Conservation (phyloP, 2,888 invertebrate species). For the Encarsia formosa region DNA sequence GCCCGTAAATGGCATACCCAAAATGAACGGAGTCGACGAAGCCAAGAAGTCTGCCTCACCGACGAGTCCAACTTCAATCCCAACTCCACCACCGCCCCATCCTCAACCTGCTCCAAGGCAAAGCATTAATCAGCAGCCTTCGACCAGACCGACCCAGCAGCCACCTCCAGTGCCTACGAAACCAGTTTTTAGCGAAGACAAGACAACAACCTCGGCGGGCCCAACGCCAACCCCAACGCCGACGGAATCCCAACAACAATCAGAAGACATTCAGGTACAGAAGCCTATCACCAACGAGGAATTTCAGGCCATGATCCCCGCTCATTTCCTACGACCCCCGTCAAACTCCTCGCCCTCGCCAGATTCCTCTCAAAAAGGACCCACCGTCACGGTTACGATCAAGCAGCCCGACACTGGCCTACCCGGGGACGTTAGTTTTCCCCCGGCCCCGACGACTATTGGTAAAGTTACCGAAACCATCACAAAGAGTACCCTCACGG, state of each 20-base stretch:
- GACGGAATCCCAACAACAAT: conserved; percentile 39
- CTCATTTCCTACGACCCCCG: conserved; percentile 69
- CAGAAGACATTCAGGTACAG: conserved; percentile 60
- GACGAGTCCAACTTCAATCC: conserved; percentile 24
- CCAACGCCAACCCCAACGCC: conserved; percentile 16
- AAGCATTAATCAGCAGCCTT: conserved; percentile 28
- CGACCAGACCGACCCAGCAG: conserved; percentile 33
- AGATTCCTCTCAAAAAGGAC: conserved; percentile 51
- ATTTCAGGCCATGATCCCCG: conserved; percentile 92
- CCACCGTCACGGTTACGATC: conserved; percentile 77
- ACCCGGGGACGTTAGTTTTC: conserved; percentile 68
- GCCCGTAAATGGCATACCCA: conserved; percentile 42
- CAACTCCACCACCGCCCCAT: conserved; percentile 28
- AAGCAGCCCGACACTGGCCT: conserved; percentile 61
- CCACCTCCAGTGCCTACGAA: conserved; percentile 34
- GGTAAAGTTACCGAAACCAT: conserved; percentile 91
- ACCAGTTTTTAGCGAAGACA: neutral
- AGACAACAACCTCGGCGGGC: neutral
- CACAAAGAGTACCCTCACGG: conserved; percentile 93
- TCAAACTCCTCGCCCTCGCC: conserved; percentile 44
- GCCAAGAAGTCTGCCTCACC: conserved; percentile 11
- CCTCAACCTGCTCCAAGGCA: conserved; percentile 44
- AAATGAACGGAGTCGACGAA: conserved; percentile 43
- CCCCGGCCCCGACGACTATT: conserved; percentile 77
- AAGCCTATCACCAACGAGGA: conserved; percentile 89